Conservation (phyloP, 2,888 invertebrate genomes). For the Copidosoma aretas region DNA sequence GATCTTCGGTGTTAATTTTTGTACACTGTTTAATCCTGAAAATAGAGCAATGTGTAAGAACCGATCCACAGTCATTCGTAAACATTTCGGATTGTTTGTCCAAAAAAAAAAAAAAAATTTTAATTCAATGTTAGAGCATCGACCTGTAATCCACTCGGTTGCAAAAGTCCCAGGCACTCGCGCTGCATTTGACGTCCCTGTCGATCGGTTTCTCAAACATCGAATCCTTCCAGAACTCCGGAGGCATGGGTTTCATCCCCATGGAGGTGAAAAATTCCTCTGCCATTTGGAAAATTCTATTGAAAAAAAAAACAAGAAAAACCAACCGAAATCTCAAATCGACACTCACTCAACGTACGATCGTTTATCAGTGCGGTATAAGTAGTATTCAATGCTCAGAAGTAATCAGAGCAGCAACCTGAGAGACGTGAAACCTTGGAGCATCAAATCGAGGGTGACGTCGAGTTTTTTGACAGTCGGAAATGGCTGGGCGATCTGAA, state of each 20-base stretch:
- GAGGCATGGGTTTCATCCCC: constrained; percentile 80
- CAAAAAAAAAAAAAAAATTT: no score
- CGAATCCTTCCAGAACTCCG: constrained; percentile 85
- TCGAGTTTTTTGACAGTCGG: constrained; percentile 74
- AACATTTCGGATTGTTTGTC: no score
- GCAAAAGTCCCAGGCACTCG: constrained; percentile 87
- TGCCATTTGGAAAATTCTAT: constrained; percentile 80
- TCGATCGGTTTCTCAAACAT: constrained; percentile 78
- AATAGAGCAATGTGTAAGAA: background rate
- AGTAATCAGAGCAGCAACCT: no score
- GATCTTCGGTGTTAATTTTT: constrained; percentile 77
- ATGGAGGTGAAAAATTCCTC: constrained; percentile 84
- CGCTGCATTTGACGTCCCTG: constrained; percentile 75
- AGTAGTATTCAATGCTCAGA: no score
- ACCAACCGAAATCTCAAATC: no score
- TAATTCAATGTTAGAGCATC: no score
- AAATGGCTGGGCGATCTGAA: constrained; percentile 78
- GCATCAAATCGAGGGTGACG: constrained; percentile 78
- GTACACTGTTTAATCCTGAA: constrained; percentile 83
- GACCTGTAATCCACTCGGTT: constrained; percentile 83
- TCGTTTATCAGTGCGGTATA: no score
- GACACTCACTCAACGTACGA: no score
- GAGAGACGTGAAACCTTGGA: constrained; percentile 76
- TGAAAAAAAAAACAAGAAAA: background rate
- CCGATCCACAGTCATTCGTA: no score